Base-by-base conservation (phyloP, 2,888 invertebrate species). In the Gerris lacustris region DNA sequence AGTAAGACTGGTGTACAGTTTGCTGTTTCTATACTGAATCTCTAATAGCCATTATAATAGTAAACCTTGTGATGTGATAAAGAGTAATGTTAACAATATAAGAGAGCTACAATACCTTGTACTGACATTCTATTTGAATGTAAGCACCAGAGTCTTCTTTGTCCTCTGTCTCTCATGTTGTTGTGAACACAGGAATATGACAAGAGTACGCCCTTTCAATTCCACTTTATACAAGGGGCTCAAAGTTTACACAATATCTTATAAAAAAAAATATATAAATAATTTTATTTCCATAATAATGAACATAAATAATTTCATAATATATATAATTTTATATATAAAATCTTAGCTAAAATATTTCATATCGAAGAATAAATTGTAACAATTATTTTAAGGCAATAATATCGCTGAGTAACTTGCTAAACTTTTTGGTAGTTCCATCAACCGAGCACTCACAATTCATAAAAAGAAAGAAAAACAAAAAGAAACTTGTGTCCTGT, bases 211-310 rank as follows among this genome's bases (percentile, higher is more conserved):
- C 55, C 55, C 9, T 55, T 15, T 55, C 11, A 15, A 9, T 55
- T 11, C 55, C 9, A 55, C 9, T 55, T 55, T 11, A 55, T 55
- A 55, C 9, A 55, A 55, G 15, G 11, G 15, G 15, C 55, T 55
- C 55, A 9, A 55, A 55, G 15, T 11, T 55, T 55, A 55, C 31
- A 31, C 31, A 55, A 9, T 55, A 2, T 55, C 15, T 55, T 55
- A 55, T 55, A 55, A 55, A 55, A 55, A 55, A 55, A 11, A 55
- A 55, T 55, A 11, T 55, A 55, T 55, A 55, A 55, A 55, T 15
- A 31, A 55, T 55, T 55, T 55, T 55, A 55, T 55, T 55, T 55
- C 55, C 55, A 55, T 55, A 55, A 55, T 55, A 55, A 55, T 55
- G 15, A 55, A 55, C 55, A 55, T 55, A 55, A 55, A 55, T 55